Base-by-base conservation (phyloP, 1,140 invertebrate genomes). In the Chrysopa pallens region DNA sequence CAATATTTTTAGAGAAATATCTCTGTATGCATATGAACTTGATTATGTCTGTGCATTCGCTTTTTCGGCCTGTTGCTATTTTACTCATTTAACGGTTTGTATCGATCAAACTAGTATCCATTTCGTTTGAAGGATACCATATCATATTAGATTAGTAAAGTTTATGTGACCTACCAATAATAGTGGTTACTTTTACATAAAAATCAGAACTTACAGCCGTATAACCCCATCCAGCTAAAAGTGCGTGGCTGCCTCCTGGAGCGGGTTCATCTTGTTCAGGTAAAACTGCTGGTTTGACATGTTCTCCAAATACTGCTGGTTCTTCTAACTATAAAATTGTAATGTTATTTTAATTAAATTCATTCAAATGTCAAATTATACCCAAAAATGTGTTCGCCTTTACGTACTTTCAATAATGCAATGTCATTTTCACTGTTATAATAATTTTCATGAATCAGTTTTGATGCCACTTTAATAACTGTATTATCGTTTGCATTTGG, bases 211-310 rank as follows among this genome's bases (percentile, higher is more conserved):
- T 48, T 14, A 46, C 44, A 15, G 39, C 36, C 4, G 29, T 17
- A 12, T 41, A 42, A 27, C 47, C 44, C 47, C 47, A 48, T 33
- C 47, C 47, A 13, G 37, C 38, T 8, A 48, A n/a, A 4, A 42
- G 14, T 36, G 44, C 43, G 8, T 36, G 13, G 13, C 38, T 4
- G 4, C 23, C 4, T 15, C 23, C 23, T 36, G 40, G 40, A 6
- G 45, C 31, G 6, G 11, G 12, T 11, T 27, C 36, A 13, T 31
- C 8, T n/a, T 31, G 27, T 33, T 38, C 6, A 6, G 45, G 45
- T n/a, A 46, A 17, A 8, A 11, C 8, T 37, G 44, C 36, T 9
- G 45, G 42, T 27, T 23, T 15, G 14, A 37, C 45, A 17, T 35
- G 13, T 8, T 9, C 15, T 6, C 7, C 36, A 14, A 46, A 39